A percentile compares a stretch with the other conserved stretches of the same genome.
Conservation (phyloP, 2,113 vertebrate species). For the Colinus virginianus region DNA sequence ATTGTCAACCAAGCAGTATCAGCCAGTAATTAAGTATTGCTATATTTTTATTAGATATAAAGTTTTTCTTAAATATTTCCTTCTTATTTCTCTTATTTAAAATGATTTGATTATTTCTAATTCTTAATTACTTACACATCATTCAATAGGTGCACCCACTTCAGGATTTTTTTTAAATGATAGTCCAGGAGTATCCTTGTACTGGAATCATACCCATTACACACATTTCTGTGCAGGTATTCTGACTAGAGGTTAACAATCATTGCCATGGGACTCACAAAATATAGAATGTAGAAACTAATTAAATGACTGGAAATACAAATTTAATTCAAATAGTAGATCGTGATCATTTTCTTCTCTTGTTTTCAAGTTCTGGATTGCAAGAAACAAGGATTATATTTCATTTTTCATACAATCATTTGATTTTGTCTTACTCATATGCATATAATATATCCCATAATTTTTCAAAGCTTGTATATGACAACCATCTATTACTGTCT, state of each 20-base stretch:
- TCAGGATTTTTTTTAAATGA: neutral
- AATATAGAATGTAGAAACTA: neutral
- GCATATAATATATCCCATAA: neutral
- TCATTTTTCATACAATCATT: constrained; percentile 1
- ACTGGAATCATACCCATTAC: neutral
- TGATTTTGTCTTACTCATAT: neutral
- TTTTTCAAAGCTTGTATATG: constrained; percentile 42
- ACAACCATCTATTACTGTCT: neutral
- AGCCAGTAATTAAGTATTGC: neutral
- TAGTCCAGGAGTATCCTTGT: neutral
- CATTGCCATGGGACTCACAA: neutral
- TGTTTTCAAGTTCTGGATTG: neutral
- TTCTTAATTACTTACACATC: neutral
- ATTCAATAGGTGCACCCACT: accelerated
- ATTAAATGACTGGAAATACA: neutral
- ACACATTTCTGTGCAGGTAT: neutral
- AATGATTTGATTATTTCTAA: neutral
- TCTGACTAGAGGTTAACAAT: neutral
- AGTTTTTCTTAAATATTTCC: neutral
- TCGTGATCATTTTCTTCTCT: neutral
- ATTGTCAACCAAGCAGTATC: neutral
- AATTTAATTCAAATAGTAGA: neutral
- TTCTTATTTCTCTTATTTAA: neutral
- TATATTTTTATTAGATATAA: neutral
- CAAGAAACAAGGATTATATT: neutral